phyloP scores from a whole-genome alignment of 2,113 vertebrate genomes.

The Chaenogobius annularis region DNA sequence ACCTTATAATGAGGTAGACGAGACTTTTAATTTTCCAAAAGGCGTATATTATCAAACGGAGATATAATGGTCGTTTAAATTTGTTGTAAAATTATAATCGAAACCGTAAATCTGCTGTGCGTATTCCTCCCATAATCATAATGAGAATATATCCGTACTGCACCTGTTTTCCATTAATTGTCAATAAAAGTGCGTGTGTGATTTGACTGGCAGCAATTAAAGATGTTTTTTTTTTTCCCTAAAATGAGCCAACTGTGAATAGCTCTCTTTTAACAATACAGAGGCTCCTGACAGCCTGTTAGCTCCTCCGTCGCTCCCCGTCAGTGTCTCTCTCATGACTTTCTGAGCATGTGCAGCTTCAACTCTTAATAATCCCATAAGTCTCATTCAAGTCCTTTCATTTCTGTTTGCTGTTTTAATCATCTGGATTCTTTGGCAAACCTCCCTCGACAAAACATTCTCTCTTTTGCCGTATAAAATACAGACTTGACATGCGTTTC shows the following conservation, averaged over 20 bases:
- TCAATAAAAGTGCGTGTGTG: conserved; percentile 22
- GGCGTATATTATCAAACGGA: background rate
- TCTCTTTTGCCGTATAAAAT: too few species aligned
- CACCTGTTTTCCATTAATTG: conserved; percentile 20
- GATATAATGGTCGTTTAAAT: background rate
- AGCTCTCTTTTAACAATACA: conserved; percentile 24
- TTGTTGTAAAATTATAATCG: background rate
- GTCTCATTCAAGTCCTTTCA: conserved; percentile 26
- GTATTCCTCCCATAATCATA: background rate
- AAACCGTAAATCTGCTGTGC: background rate
- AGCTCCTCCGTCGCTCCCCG: conserved; percentile 20
- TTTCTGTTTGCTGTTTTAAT: conserved; percentile 51
- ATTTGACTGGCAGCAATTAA: conserved; percentile 31
- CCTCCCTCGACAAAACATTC: background rate
- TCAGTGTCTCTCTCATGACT: conserved; percentile 29
- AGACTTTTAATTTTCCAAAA: background rate
- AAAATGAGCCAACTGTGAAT: conserved; percentile 28
- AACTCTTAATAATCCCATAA: conserved; percentile 22
- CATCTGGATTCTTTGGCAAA: conserved; percentile 31
- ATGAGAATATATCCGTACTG: background rate
- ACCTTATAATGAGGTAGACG: background rate
- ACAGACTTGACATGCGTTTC: too few species aligned
- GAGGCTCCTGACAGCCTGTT: conserved; percentile 23
- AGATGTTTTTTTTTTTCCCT: conserved; percentile 1
- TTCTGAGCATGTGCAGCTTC: conserved; percentile 7